Percentiles rank a stretch among this genome's conserved stretches.
phyloP scores from a whole-genome alignment of 2,888 invertebrate species.

The Tethea ocularis region DNA sequence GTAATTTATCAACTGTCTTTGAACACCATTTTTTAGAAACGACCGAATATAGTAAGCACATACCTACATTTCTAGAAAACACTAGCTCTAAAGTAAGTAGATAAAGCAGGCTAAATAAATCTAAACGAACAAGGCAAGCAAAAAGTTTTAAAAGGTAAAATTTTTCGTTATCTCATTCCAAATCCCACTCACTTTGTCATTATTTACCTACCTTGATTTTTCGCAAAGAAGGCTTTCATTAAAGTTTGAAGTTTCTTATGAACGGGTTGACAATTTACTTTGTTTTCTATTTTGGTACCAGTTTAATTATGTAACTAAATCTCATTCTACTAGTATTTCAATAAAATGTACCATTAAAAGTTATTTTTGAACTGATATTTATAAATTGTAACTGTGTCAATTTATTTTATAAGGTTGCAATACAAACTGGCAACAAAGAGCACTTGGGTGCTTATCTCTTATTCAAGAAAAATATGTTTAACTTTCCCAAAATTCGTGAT shows the following conservation, averaged over 20 bases:
- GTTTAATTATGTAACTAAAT: neutral
- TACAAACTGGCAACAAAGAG: neutral
- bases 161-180: neutral
- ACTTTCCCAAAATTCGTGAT: conserved; percentile 2
- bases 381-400: neutral
- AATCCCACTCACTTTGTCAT: neutral
- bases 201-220: neutral
- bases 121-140: neutral
- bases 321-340: neutral
- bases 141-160: neutral
- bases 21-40: no score
- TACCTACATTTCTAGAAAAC: no score
- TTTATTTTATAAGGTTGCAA: conserved; percentile 2
- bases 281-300: neutral
- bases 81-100: no score
- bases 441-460: neutral
- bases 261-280: neutral
- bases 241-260: neutral
- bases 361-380: neutral
- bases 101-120: neutral
- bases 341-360: neutral
- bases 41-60: no score
- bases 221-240: neutral
- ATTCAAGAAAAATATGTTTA: neutral
- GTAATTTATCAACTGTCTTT: no score